A percentile compares a stretch with the other conserved stretches of the same genome.
Evolutionary conservation across 2,797 vertebrate species (phyloP).

Genomic region (Squalus acanthias): DNA sequence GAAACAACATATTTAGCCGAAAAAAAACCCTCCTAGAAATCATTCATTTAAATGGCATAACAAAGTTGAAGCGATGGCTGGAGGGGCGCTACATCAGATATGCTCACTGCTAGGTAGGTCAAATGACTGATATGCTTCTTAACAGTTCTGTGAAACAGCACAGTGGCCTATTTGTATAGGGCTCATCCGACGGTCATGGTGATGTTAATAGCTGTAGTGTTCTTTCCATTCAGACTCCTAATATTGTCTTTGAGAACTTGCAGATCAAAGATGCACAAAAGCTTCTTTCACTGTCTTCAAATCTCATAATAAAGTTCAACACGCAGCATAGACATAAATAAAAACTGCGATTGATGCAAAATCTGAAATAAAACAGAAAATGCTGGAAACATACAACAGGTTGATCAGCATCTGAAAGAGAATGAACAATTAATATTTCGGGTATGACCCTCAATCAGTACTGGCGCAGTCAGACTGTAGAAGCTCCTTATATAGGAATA

Average conservation of each 20-base stretch:
- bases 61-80: constrained; percentile 54
- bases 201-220: constrained; percentile 18
- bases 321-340: not conserved
- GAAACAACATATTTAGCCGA: constrained; percentile 46
- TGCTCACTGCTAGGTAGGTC: constrained; percentile 54
- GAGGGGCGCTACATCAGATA: constrained; percentile 53
- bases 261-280: constrained; percentile 26
- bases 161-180: constrained; percentile 50
- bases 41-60: constrained; percentile 52
- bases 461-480: not conserved
- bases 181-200: constrained; percentile 1
- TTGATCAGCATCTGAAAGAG: not conserved
- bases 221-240: constrained; percentile 10
- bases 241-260: constrained; percentile 25
- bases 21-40: constrained; percentile 47
- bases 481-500: not conserved
- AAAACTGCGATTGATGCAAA: not conserved
- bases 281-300: constrained; percentile 20
- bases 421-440: constrained; percentile 9
- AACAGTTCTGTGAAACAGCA: constrained; percentile 49
- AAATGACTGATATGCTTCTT: constrained; percentile 57
- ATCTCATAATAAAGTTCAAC: constrained; percentile 32
- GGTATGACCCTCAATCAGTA: no score
- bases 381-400: not conserved
- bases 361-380: constrained; percentile 3